Conservation (phyloP, 2,797 vertebrate genomes). For the Lateolabrax maculatus region DNA sequence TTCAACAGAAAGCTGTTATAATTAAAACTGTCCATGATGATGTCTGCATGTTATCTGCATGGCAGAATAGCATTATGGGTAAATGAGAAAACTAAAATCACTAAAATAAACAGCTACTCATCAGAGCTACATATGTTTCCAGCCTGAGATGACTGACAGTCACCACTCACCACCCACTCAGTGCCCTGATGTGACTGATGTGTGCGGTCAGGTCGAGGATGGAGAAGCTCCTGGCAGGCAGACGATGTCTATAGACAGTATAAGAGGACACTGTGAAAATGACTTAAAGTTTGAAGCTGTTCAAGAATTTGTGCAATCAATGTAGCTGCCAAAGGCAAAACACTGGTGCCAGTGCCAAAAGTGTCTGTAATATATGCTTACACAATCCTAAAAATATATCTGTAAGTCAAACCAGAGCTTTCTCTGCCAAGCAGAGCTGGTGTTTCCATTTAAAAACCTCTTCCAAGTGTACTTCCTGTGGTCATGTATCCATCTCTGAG, state of each 20-base stretch:
- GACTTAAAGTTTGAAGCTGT: too few species aligned
- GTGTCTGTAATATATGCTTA: too few species aligned
- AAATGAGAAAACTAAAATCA: background rate
- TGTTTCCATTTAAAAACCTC: background rate
- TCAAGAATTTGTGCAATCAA: too few species aligned
- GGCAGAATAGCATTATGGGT: too few species aligned
- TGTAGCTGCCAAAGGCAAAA: too few species aligned
- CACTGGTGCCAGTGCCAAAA: too few species aligned
- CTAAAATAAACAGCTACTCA: too few species aligned
- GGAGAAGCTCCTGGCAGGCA: background rate
- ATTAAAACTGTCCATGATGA: background rate
- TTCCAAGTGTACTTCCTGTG: background rate
- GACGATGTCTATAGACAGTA: background rate
- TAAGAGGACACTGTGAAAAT: background rate
- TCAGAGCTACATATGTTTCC: too few species aligned
- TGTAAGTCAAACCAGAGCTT: too few species aligned
- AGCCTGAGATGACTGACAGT: constrained; percentile 1
- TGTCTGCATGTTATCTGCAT: too few species aligned
- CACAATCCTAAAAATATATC: too few species aligned
- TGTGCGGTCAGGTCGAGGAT: background rate
- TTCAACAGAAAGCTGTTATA: background rate
- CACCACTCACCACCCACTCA: background rate
- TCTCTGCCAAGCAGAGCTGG: too few species aligned
- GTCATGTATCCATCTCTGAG: constrained; percentile 3
- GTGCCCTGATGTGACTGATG: background rate